Conservation (phyloP, 2,797 vertebrate genomes). For the Pogoniulus pusillus region DNA sequence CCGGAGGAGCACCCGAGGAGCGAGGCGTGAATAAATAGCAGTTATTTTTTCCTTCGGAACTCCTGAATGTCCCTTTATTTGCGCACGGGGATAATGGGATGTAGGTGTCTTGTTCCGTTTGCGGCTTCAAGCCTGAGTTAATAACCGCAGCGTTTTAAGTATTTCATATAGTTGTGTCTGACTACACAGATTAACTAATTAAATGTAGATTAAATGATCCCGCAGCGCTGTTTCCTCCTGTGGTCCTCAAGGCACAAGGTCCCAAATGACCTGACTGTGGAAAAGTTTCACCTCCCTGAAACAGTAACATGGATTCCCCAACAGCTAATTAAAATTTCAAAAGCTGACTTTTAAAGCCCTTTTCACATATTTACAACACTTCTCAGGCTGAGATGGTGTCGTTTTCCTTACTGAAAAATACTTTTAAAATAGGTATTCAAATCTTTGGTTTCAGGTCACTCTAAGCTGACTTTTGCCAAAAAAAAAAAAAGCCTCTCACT, state of each 20-base stretch:
- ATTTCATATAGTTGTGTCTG: fast-evolving
- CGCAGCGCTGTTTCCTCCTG: not conserved
- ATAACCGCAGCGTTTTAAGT: fast-evolving
- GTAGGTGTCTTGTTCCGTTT: fast-evolving
- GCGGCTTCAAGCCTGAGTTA: fast-evolving
- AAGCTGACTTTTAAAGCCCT: not conserved
- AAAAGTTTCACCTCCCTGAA: not conserved
- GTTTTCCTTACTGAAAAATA: not conserved
- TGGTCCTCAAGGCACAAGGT: fast-evolving
- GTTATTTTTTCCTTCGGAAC: fast-evolving
- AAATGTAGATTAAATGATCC: fast-evolving
- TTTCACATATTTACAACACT: not conserved
- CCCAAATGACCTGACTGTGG: fast-evolving
- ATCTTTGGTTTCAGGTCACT: not conserved
- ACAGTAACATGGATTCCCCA: not conserved
- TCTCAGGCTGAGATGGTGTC: not conserved
- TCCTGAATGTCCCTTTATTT: fast-evolving
- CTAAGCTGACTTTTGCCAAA: not conserved
- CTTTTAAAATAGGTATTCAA: not conserved
- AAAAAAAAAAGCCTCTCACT: not conserved
- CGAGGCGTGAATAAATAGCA: fast-evolving
- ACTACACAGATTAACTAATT: fast-evolving
- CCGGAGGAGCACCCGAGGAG: fast-evolving
- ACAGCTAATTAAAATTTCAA: not conserved
- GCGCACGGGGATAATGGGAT: fast-evolving